Conservation (phyloP, 1,140 invertebrate species). For the Portunus trituberculatus region DNA sequence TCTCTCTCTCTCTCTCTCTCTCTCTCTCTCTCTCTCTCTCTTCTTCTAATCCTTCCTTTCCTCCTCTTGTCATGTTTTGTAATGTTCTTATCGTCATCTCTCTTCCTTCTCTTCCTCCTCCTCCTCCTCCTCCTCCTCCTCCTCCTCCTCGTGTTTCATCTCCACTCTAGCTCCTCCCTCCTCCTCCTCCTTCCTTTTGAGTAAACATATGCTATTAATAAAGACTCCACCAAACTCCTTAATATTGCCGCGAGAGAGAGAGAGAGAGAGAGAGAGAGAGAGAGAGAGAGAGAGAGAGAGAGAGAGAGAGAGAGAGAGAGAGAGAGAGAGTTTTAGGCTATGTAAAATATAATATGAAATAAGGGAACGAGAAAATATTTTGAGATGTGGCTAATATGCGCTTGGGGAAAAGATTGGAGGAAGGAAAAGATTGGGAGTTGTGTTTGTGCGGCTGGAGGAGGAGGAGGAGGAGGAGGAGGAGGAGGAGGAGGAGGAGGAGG, state of each 20-base stretch:
- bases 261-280: neutral
- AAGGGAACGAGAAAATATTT: no score
- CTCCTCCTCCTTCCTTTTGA: neutral
- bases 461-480: no score
- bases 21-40: neutral
- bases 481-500: no score
- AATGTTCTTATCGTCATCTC: no score
- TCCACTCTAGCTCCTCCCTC: neutral
- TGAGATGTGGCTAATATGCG: no score
- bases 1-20: no score
- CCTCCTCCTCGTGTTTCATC: neutral
- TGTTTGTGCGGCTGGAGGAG: neutral
- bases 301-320: conserved; percentile 17
- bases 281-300: no score
- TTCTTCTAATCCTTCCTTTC: neutral
- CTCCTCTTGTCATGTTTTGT: no score
- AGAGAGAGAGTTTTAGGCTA: neutral
- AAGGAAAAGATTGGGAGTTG: no score
- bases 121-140: neutral
- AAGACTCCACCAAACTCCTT: neutral
- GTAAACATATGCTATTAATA: neutral
- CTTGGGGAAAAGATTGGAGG: no score
- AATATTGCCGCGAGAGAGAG: neutral
- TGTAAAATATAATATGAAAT: no score
- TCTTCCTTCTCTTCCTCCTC: neutral